Base-by-base conservation (phyloP, 2,797 vertebrate genomes). In the Danio aesculapii region DNA sequence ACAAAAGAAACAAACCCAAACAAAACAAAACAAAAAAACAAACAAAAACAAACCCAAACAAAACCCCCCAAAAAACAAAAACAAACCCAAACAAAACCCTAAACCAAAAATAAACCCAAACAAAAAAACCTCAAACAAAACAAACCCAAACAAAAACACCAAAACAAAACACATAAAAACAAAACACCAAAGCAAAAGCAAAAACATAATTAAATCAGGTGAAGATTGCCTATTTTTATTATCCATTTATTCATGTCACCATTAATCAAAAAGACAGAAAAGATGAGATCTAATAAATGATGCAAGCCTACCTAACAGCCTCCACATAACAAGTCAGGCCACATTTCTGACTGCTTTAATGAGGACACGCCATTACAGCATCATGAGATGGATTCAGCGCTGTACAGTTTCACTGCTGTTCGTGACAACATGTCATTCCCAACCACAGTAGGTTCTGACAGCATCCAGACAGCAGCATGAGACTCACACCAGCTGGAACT, bases 401-500 rank as follows among this genome's bases (percentile, higher is more conserved):
- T 71, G 30, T 21, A 12, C 52, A 19, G 2, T 79, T 53, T 79
- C 58, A 79, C 6, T 55, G 67, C n/a, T 44, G 57, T 52, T 61
- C 57, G 11, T 19, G 57, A 53, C 41, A 52, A 71, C 58, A 62
- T n/a, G 30, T 61, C 10, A 53, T 52, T 53, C 17, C 55, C 44
- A 14, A 16, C 11, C 16, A 14, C 44, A 44, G 47, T 14, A 61
- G 58, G 39, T 30, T 53, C 39, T 79, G 77, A 79, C 68, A 63
- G 47, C 39, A 79, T 44, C 57, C 77, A 79, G 77, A 71, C 77
- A 63, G 16, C 17, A 59, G 30, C 0, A 11, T 50, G 30, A n/a
- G 55, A 61, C 66, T 69, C 39, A 10, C 8, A 70, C 57, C 46
- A 70, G 58, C 77, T 79, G 77, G 47, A 62, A 47, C 21, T 46